Conservation (phyloP, 2,888 invertebrate genomes). For the Apotomis capreana region DNA sequence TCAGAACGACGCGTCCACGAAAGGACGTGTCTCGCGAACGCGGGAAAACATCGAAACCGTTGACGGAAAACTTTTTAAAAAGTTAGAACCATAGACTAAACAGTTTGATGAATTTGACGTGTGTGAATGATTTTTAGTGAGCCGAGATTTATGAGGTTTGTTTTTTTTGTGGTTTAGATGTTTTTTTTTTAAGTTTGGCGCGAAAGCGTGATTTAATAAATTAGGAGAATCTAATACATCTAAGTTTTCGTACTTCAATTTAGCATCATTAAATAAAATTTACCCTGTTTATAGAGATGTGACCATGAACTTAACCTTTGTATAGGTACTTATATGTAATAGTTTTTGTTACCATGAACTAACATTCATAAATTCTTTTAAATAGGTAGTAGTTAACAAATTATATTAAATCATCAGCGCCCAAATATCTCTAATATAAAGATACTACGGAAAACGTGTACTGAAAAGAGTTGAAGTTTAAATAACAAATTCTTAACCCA, state of each 20-base stretch:
- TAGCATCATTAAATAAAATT: no score
- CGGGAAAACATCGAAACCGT: constrained; percentile 39
- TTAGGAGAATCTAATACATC: no score
- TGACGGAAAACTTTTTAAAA: constrained; percentile 24
- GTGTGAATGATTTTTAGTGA: constrained; percentile 41
- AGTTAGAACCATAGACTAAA: constrained; percentile 29
- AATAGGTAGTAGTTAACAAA: no score
- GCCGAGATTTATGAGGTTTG: constrained; percentile 29
- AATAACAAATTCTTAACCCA: constrained; percentile 20
- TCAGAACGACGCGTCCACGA: constrained; percentile 29
- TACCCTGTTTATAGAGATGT: no score
- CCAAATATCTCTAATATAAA: no score
- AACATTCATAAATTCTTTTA: no score
- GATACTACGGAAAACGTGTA: no score
- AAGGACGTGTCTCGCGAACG: constrained; percentile 34
- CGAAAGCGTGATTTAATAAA: not conserved
- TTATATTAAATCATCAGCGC: no score
- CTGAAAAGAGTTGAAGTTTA: not conserved
- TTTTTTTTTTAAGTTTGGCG: not conserved
- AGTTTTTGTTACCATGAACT: no score
- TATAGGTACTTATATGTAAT: no score
- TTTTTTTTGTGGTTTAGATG: constrained; percentile 4
- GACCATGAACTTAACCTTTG: no score
- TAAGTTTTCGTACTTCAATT: no score
- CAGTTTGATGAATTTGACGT: constrained; percentile 34